Percentiles rank a stretch among this genome's conserved stretches.
These are phyloP conservation scores for Morus bassanus DNA, from an alignment of 2,797 vertebrate species.

Conservation along the genomic window DNA sequence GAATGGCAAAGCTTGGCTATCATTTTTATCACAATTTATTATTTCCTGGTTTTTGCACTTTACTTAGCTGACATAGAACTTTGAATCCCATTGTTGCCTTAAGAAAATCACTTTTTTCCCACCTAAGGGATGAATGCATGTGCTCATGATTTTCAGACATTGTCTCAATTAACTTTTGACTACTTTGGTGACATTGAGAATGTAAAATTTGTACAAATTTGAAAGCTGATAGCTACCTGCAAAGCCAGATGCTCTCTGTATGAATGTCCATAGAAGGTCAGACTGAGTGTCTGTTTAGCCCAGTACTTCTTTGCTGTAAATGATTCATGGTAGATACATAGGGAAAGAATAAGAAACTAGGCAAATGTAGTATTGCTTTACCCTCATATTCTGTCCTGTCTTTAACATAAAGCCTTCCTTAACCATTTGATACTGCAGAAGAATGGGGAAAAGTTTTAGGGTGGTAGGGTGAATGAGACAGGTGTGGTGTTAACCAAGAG, in stretches of 20 bases:
- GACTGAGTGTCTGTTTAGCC: neutral
- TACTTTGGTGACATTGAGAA: neutral
- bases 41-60: slow-evolving; percentile 3
- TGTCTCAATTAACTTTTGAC: neutral
- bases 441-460: neutral
- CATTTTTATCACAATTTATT: slow-evolving; percentile 32
- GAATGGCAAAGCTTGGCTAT: slow-evolving; percentile 11
- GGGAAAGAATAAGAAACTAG: neutral
- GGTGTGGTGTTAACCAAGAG: neutral
- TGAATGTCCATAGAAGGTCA: neutral
- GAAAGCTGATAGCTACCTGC: neutral
- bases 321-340: neutral
- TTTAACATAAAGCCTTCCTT: neutral
- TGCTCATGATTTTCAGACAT: neutral
- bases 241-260: neutral
- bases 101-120: neutral
- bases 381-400: neutral
- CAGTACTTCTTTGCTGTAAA: neutral
- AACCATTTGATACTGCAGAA: neutral
- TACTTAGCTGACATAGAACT: neutral
- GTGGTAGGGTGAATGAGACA: neutral
- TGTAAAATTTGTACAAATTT: neutral
- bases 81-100: neutral
- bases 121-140: neutral
- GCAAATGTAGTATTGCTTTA: neutral